Evolutionary conservation across 2,888 invertebrate genomes (phyloP).

Genomic region (Nomada flava): DNA sequence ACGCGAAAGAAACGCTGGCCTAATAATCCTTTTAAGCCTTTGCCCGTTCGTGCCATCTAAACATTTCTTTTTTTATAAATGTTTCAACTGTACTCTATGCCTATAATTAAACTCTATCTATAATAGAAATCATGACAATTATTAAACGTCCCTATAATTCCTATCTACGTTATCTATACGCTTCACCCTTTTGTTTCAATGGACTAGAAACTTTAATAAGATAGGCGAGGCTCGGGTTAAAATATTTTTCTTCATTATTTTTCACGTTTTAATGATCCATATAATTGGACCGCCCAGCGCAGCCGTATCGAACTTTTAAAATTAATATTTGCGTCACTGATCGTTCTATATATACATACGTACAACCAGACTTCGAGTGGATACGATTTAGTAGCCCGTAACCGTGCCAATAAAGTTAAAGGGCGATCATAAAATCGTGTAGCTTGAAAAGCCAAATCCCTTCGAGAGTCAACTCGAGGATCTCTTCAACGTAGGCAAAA

Average conservation of each 20-base stretch:
- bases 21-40: constrained; percentile 61
- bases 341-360: constrained; percentile 41
- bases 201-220: constrained; percentile 16
- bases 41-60: constrained; percentile 7
- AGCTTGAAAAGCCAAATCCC: constrained; percentile 34
- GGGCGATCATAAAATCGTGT: constrained; percentile 29
- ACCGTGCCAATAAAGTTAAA: constrained; percentile 41
- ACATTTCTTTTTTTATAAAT: background rate
- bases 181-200: background rate
- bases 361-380: constrained; percentile 17
- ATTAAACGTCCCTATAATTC: constrained; percentile 34
- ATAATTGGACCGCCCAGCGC: background rate
- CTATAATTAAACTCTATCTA: background rate
- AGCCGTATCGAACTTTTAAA: background rate
- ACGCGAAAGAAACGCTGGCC: constrained; percentile 55
- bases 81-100: background rate
- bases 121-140: constrained; percentile 2
- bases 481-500: constrained; percentile 17
- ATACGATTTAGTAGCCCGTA: constrained; percentile 25
- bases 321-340: constrained; percentile 41
- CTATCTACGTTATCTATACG: constrained; percentile 10
- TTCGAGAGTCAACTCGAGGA: constrained; percentile 40
- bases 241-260: background rate
- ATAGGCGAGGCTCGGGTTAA: constrained; percentile 1
- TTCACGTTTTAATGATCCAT: no score